phyloP scores from a whole-genome alignment of 2,888 invertebrate species.

The Caenorhabditis japonica region DNA sequence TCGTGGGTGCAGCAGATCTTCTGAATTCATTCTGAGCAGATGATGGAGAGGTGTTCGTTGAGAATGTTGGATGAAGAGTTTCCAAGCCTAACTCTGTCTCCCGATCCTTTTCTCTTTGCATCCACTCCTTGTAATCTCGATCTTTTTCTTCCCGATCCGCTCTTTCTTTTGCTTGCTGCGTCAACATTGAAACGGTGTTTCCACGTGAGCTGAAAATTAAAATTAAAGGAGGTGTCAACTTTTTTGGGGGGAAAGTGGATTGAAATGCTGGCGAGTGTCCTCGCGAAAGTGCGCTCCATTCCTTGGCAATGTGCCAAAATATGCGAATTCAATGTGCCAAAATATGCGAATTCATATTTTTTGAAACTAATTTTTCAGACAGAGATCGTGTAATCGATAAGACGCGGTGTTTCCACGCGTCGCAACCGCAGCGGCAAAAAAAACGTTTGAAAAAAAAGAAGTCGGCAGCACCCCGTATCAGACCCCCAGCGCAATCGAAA shows the following conservation, averaged over 20 bases:
- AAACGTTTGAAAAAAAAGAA: no score
- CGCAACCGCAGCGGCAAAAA: no score
- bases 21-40: constrained; percentile 20
- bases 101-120: constrained; percentile 44
- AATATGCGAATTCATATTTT: no score
- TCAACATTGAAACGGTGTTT: constrained; percentile 41
- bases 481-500: no score
- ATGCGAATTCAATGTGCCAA: no score
- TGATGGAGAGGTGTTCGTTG: not conserved
- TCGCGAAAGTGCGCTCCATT: no score
- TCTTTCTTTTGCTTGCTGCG: constrained; percentile 59
- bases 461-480: no score
- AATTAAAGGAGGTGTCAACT: not conserved
- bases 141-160: constrained; percentile 62
- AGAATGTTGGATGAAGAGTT: constrained; percentile 10
- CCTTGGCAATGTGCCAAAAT: no score
- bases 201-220: constrained; percentile 24
- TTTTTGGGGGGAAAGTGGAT: not conserved
- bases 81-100: constrained; percentile 31
- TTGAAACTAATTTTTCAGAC: no score
- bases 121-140: constrained; percentile 57
- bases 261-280: not conserved
- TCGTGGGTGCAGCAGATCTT: no score
- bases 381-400: no score
- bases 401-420: no score